Conservation (phyloP, 2,113 vertebrate genomes). For the Vidua chalybeata region DNA sequence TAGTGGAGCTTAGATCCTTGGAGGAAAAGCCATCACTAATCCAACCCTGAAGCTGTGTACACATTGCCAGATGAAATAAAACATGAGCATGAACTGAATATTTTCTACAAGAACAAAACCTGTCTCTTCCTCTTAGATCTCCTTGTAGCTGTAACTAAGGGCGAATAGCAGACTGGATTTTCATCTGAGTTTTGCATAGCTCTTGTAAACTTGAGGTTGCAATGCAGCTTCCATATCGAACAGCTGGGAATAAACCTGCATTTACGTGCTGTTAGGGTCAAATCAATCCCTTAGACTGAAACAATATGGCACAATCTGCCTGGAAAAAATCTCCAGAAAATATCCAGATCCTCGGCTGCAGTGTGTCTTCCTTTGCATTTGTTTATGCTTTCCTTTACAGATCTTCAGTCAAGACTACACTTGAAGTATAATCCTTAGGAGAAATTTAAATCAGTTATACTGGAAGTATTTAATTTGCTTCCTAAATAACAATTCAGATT, state of each 20-base stretch:
- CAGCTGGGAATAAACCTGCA: background rate
- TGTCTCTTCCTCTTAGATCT: background rate
- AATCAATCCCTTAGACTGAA: background rate
- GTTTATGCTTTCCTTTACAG: background rate
- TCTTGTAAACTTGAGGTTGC: background rate
- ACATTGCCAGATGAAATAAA: background rate
- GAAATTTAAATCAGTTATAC: conserved; percentile 75
- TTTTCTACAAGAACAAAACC: background rate
- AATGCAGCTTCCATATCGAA: background rate
- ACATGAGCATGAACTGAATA: background rate
- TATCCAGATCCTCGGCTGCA: background rate
- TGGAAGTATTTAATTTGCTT: conserved; percentile 74
- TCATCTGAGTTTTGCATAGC: background rate
- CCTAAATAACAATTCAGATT: conserved; percentile 71
- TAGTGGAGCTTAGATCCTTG: background rate
- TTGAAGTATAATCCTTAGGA: conserved; percentile 54
- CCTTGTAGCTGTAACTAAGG: background rate
- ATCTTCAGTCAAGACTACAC: background rate
- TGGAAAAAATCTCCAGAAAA: background rate
- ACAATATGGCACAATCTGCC: background rate
- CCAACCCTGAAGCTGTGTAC: background rate
- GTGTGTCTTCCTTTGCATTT: background rate
- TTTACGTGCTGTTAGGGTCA: background rate
- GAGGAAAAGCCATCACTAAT: background rate
- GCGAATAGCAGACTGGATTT: background rate